Conservation (phyloP, 2,888 invertebrate genomes). For the Bellardia pandia region DNA sequence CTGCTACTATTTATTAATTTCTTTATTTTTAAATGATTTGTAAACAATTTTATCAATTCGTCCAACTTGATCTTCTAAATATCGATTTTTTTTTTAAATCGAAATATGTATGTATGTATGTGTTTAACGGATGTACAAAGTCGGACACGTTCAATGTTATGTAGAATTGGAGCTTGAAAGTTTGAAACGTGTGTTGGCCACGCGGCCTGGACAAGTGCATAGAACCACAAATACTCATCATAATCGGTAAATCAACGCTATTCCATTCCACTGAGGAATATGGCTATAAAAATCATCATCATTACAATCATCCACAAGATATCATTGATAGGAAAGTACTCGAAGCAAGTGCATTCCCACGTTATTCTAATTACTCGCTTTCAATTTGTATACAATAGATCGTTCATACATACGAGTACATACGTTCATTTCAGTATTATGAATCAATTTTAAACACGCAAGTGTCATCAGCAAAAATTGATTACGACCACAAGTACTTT, state of each 20-base stretch:
- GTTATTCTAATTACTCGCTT: constrained; percentile 64
- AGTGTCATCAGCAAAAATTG: constrained; percentile 71
- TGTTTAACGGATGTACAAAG: neutral
- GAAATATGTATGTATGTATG: too few relatives aligned
- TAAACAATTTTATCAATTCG: neutral
- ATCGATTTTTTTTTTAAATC: too few relatives aligned
- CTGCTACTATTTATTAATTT: neutral
- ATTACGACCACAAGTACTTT: constrained; percentile 64
- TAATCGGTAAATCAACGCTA: constrained; percentile 55
- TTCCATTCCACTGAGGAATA: neutral
- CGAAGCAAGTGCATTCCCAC: constrained; percentile 68
- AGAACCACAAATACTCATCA: constrained; percentile 70
- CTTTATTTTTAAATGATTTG: constrained; percentile 3
- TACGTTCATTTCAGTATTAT: constrained; percentile 23
- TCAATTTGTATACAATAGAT: constrained; percentile 25
- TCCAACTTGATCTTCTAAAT: too few relatives aligned
- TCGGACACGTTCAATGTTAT: neutral
- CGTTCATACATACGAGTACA: neutral
- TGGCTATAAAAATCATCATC: constrained; percentile 27
- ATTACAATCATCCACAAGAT: constrained; percentile 53
- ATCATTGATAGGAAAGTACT: constrained; percentile 66
- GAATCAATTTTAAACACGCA: constrained; percentile 67
- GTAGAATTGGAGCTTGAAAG: constrained; percentile 1
- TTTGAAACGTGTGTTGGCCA: constrained; percentile 79
- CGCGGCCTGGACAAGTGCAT: constrained; percentile 80